These are phyloP conservation scores for Anastrepha obliqua DNA, from an alignment of 1,140 invertebrate species.

Conservation along the genomic window DNA sequence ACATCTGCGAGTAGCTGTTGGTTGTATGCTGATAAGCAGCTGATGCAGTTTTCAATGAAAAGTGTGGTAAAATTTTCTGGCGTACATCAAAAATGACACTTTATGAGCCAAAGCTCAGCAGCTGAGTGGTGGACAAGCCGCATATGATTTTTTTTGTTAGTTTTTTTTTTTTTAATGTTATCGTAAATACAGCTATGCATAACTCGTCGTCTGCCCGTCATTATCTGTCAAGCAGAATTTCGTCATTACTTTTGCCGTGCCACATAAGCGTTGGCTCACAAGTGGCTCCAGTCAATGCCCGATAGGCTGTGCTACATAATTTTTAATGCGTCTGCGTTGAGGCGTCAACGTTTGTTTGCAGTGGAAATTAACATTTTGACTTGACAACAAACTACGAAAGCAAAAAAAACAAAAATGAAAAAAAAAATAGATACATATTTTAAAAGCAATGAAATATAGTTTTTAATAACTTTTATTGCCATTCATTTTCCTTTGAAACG, in stretches of 20 bases:
- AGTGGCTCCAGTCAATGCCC: conserved; percentile 30
- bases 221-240: conserved; percentile 18
- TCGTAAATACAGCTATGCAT: not conserved
- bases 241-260: not conserved
- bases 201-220: not conserved
- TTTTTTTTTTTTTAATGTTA: no score
- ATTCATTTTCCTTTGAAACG: not conserved
- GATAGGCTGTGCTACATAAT: conserved; percentile 12
- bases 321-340: conserved; percentile 1
- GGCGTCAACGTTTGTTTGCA: not conserved
- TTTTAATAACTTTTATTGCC: not conserved
- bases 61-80: not conserved
- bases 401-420: not conserved
- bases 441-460: not conserved
- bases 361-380: conserved; percentile 6
- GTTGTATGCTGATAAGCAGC: not conserved
- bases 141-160: no score
- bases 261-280: not conserved
- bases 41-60: not conserved
- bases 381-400: not conserved
- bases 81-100: conserved; percentile 7
- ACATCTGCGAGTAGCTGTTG: not conserved
- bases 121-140: not conserved
- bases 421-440: not conserved
- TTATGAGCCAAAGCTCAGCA: not conserved